Evolutionary conservation across 1,140 invertebrate species (phyloP).

Genomic region (Penaeus japonicus): DNA sequence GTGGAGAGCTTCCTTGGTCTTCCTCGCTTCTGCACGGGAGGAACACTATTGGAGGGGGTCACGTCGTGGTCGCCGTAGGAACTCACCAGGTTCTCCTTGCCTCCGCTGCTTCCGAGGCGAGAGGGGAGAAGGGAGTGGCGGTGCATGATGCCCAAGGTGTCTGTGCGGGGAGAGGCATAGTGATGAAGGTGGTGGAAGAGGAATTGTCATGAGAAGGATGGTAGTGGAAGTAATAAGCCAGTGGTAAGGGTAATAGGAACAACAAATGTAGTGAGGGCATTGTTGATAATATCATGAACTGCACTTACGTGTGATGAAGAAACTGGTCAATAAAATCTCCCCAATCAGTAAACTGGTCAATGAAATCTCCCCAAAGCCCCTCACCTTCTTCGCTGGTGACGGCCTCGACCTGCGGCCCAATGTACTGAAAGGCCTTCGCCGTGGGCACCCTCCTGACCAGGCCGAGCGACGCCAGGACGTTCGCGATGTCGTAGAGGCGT

Average conservation of each 20-base stretch:
- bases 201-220: no score
- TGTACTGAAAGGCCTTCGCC: constrained; percentile 73
- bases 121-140: constrained; percentile 33
- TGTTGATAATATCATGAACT: no score
- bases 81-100: constrained; percentile 30
- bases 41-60: constrained; percentile 27
- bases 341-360: no score
- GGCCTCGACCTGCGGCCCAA: constrained; percentile 69
- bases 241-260: no score
- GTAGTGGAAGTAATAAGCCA: no score
- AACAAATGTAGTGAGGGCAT: no score
- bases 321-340: no score
- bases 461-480: constrained; percentile 75
- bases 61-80: constrained; percentile 31
- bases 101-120: not conserved
- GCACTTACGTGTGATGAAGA: no score
- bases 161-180: not conserved
- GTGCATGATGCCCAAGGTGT: not conserved
- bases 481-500: constrained; percentile 78
- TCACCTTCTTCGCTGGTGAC: constrained; percentile 55
- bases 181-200: not conserved
- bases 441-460: constrained; percentile 73
- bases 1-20: constrained; percentile 37
- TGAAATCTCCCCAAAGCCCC: no score
- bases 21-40: constrained; percentile 38